Base-by-base conservation (phyloP, 1,140 invertebrate species). In the Drosophila orosa region DNA sequence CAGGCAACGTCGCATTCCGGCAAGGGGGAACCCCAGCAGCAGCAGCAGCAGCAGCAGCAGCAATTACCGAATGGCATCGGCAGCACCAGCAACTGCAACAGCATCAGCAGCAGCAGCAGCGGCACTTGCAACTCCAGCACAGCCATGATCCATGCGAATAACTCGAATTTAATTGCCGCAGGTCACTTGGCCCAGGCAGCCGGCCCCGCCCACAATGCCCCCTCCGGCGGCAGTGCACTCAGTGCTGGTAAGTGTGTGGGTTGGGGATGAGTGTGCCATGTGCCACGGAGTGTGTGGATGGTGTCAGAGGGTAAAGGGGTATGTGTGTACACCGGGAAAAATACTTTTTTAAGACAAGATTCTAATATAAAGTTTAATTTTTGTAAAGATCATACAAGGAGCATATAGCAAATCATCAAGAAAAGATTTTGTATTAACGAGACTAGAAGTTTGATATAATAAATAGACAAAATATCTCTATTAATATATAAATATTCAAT, bases 91-190 rank as follows among this genome's bases (percentile, higher is more conserved):
- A 37, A 39, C 54, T 58, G 68, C 56, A 85, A 60, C 74, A 69
- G 40, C 62, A 72, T n/a, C 68, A 67, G 24, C 67, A 48, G 27
- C 69, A 42, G 22, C 66, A 65, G 50, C 42, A 75, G 50, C 73
- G 59, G 27, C 74, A 58, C 44, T 48, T 67, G 42, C 52, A 62
- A 40, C 60, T 62, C 78, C 56, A 68, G 75, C 61, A 58, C 79
- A 76, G 72, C 84, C 79, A 87, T 87, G 83, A 87, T 87, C 76
- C 83, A 87, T 87, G 76, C 84, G 76, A 87, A 87, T 89, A 87
- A 87, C 77, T 87, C 84, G 65, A 87, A 87, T 87, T 89, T 87
- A 82, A 87, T 87, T 87, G 79, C 81, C 63, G 73, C 68, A 45
- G 68, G 82, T 67, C 82, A 84, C 60, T 39, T 77, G 57, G 66